Evolutionary conservation across 2,888 invertebrate genomes (phyloP).

Genomic region (Apotomis turbidana): DNA sequence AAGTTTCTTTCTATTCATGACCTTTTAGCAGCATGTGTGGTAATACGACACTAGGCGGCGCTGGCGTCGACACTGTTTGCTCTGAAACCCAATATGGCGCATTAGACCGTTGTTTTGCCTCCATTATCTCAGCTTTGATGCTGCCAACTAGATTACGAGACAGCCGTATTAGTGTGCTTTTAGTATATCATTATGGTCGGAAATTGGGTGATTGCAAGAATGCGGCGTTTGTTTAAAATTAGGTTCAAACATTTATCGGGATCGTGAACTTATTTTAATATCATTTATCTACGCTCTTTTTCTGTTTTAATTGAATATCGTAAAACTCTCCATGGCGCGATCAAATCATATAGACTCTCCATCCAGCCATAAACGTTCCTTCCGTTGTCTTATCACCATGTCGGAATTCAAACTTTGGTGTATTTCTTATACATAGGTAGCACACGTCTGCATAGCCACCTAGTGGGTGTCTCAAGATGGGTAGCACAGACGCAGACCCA

Average conservation of each 20-base stretch:
- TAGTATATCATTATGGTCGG: constrained; percentile 22
- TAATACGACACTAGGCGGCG: constrained; percentile 71
- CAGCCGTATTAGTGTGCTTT: constrained; percentile 24
- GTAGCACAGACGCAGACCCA: no score
- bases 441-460: no score
- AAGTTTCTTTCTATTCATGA: constrained; percentile 73
- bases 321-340: no score
- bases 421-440: no score
- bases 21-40: constrained; percentile 73
- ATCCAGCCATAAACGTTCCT: no score
- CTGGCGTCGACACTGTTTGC: constrained; percentile 64
- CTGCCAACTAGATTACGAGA: constrained; percentile 66
- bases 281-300: no score
- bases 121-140: constrained; percentile 81
- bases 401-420: no score
- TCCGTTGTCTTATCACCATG: no score
- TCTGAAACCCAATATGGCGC: constrained; percentile 76
- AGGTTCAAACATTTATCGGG: neutral
- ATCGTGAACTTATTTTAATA: neutral
- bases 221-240: neutral
- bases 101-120: constrained; percentile 80
- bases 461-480: no score
- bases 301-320: no score
- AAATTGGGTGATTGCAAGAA: constrained; percentile 5
- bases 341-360: no score